Evolutionary conservation across 2,113 vertebrate genomes (phyloP).

Genomic region (Guaruba guarouba): DNA sequence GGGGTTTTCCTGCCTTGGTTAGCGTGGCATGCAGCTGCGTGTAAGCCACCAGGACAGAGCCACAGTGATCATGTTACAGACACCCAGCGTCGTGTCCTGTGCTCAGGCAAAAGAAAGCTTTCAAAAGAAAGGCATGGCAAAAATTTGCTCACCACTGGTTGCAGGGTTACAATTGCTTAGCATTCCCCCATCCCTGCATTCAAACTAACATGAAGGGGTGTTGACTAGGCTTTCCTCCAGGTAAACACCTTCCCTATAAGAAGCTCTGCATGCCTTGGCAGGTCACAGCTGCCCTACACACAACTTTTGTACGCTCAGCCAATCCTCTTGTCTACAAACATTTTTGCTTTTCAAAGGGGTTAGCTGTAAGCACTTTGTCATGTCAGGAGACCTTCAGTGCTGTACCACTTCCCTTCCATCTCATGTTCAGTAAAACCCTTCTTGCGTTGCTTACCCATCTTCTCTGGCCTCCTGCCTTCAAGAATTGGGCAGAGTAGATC

Average conservation of each 20-base stretch:
- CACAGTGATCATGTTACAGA: neutral
- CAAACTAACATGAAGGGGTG: accelerated
- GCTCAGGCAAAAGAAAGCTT: neutral
- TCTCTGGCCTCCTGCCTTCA: neutral
- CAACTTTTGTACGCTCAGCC: neutral
- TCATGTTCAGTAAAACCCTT: neutral
- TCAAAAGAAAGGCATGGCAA: accelerated
- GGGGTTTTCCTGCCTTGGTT: neutral
- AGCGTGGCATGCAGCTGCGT: accelerated
- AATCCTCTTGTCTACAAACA: neutral
- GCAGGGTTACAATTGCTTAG: neutral
- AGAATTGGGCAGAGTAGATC: neutral
- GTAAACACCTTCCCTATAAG: neutral
- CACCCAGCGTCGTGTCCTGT: accelerated
- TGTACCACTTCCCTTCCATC: neutral
- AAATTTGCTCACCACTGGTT: neutral
- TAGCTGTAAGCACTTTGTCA: neutral
- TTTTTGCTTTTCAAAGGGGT: neutral
- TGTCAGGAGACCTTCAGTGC: neutral
- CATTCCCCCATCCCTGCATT: neutral
- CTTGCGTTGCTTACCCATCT: neutral
- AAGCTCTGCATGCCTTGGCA: neutral
- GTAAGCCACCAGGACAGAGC: neutral
- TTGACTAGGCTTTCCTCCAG: neutral
- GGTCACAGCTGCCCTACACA: neutral